Percentiles rank a stretch among this genome's conserved stretches.
phyloP scores from a whole-genome alignment of 2,113 vertebrate species.

The Paramormyrops kingsleyae region DNA sequence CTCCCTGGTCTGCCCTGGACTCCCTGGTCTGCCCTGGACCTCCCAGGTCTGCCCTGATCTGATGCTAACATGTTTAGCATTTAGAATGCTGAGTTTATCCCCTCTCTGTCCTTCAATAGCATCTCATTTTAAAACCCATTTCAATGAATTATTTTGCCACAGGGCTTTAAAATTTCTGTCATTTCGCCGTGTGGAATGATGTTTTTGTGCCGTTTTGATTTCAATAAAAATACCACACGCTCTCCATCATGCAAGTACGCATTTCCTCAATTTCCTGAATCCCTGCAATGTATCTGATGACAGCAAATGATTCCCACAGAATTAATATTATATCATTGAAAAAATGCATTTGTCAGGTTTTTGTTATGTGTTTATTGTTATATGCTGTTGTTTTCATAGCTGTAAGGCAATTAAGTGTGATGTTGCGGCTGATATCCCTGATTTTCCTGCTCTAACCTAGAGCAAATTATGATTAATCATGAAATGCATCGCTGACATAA shows the following conservation, averaged over 20 bases:
- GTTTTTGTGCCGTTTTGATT: slow-evolving; percentile 17
- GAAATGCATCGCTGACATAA: background rate
- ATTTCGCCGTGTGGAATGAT: slow-evolving; percentile 15
- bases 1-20: background rate
- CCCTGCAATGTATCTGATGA: background rate
- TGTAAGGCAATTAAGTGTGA: background rate
- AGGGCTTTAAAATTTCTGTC: slow-evolving; percentile 38
- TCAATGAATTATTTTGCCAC: slow-evolving; percentile 39
- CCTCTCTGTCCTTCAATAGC: slow-evolving; percentile 33
- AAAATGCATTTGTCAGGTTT: background rate
- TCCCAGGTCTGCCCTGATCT: slow-evolving; percentile 6
- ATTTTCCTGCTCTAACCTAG: background rate
- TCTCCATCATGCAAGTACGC: background rate
- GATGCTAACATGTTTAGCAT: slow-evolving; percentile 36
- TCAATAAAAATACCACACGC: slow-evolving; percentile 3
- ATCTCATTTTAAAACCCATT: slow-evolving; percentile 43
- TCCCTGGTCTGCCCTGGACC: background rate
- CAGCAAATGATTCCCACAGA: background rate
- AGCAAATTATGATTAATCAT: slow-evolving; percentile 1
- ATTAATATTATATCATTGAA: background rate
- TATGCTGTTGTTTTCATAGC: background rate
- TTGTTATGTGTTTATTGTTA: background rate
- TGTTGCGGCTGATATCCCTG: background rate
- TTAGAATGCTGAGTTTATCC: slow-evolving; percentile 38
- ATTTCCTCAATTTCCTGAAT: background rate